Evolutionary conservation across 2,113 vertebrate species (phyloP), one percentile per base, ranked within the genome.

Genomic region (Macquaria australasica): DNA sequence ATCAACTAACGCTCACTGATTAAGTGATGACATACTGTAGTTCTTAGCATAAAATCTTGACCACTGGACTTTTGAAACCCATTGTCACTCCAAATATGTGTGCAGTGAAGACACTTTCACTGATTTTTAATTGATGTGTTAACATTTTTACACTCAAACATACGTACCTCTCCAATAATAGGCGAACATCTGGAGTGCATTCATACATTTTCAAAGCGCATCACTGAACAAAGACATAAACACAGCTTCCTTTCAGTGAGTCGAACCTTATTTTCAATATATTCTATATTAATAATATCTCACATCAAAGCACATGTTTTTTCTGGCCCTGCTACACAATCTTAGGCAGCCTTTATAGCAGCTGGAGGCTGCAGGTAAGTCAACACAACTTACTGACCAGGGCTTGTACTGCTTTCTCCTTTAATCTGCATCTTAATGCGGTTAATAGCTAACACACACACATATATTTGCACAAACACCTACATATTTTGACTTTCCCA

Each of bases 361-460:
- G 71, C 43, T 28, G 51, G 60, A 67, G 70, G 80, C 82, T 41
- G 2, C 75, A 82, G 78, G 78, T 82, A 72, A 72, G 89, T 88
- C 88, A 85, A 88, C 84, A 85, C 58, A 55, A 51, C 81, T 74
- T 39, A 37, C 76, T 85, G 81, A 77, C 69, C 82, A 1, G 25
- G 43, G 45, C 69, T 80, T 82, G 77, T 77, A 20, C 55, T 8
- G 25, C 85, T 74, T 37, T 31, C 73, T 34, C 37, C 58, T 87
- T 86, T 88, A 77, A 86, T 87, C 90, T 84, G 25, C 70, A 34
- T 82, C 78, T 59, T 79, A 58, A 85, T 85, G 80, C 21, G 69
- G 79, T 87, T 79, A 83, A 87, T 88, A 34, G 45, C 73, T 67
- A 80, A 93, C 74, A 41, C 2, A 37, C 37, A 4, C 28, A 63